phyloP scores from a whole-genome alignment of 2,113 vertebrate species.

The Gavia stellata region DNA sequence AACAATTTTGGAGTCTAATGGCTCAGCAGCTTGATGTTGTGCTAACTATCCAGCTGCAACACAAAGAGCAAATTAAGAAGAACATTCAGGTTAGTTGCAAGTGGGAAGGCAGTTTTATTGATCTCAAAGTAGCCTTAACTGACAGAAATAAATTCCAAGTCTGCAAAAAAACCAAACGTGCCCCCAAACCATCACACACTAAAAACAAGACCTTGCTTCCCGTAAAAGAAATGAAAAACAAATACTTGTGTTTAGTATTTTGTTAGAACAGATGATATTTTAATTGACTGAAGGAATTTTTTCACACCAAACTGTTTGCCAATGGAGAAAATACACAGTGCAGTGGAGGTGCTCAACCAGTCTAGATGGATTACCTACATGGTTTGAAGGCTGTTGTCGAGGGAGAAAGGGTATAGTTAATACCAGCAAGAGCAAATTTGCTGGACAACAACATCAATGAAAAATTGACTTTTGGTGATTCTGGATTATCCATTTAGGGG shows the following conservation, averaged over 20 bases:
- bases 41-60: background rate
- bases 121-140: background rate
- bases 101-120: background rate
- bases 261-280: background rate
- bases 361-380: background rate
- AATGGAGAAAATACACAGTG: background rate
- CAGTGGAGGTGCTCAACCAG: background rate
- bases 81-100: background rate
- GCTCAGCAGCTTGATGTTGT: background rate
- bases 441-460: background rate
- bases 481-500: background rate
- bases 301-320: background rate
- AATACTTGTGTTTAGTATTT: background rate
- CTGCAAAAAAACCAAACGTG: background rate
- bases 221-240: background rate
- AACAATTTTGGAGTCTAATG: background rate
- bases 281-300: background rate
- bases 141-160: background rate
- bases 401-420: background rate
- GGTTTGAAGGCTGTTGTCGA: background rate
- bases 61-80: background rate
- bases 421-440: background rate
- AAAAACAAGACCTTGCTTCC: background rate
- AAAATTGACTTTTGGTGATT: background rate
- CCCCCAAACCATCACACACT: background rate